Base-by-base conservation (phyloP, 2,888 invertebrate genomes). In the Gibbula magus region DNA sequence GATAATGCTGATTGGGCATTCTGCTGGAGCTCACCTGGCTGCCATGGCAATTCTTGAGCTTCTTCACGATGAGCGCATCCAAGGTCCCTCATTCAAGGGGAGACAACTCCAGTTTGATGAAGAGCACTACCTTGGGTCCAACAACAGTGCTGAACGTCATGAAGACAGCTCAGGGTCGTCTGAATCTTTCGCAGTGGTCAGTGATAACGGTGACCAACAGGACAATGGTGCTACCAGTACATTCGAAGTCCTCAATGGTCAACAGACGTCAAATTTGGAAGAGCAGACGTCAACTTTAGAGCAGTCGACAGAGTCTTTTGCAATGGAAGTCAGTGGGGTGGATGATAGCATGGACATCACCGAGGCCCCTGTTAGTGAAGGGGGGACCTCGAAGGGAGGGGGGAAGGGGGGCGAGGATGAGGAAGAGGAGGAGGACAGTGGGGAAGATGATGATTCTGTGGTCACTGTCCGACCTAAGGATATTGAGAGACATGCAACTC, bases 1-100 rank as follows among this genome's bases (percentile, higher is more conserved):
- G 56, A 84, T 92, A 4, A 85, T 90, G 80, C 79, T 92, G 78
- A 83, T 92, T 20, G 92, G 92, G 7, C 92, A 92, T 83, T 92
- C 92, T 2, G 88, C 91, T 16, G 92, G 92, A 5, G 92, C 90
- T 22, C 92, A 92, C 80, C 87, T 92, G 39, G 86, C 86, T 79
- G 84, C 88, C 25, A 89, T 92, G 91, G 85, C 91, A 10, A 84
- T 90, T 25, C 79, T 92, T 25, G 91, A 92, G 80, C 83, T 92
- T 8, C 84, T 89, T 13, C 89, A 88, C 74, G 87, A 87, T 77
- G 86, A 89, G 67, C 75, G 87, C 56, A 76, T 84, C 13, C 74
- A 79, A 25, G 52, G n/a, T 45, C 53, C 32, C 22, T 75, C 35
- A 56, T 35, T 32, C 56, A 79, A 75, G 54, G 78, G 56, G 75